Evolutionary conservation across 2,888 invertebrate genomes (phyloP).

Genomic region (Campopleginae sp.): DNA sequence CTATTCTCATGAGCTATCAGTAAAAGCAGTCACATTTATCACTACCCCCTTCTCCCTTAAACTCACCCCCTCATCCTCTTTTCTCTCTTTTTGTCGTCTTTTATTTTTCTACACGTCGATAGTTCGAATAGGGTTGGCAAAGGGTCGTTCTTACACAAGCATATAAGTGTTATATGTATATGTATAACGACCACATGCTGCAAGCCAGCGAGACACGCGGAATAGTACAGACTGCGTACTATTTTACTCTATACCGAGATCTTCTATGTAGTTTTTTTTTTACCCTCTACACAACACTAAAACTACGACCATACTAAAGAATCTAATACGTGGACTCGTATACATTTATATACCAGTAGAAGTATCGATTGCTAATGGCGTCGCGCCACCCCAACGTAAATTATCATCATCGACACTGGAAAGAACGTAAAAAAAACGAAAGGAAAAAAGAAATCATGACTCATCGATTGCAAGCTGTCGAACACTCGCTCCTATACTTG

Average conservation of each 20-base stretch:
- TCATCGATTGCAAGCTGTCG: conserved; percentile 74
- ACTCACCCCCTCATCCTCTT: conserved; percentile 20
- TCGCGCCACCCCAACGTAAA: conserved; percentile 79
- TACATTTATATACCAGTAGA: conserved; percentile 52
- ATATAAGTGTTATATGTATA: not conserved
- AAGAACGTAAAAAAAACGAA: conserved; percentile 44
- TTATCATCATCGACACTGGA: conserved; percentile 79
- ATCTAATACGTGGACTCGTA: conserved; percentile 56
- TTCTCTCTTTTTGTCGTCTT: conserved; percentile 54
- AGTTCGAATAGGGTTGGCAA: conserved; percentile 68
- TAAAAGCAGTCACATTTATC: conserved; percentile 65
- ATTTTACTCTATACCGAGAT: conserved; percentile 41
- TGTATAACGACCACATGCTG: conserved; percentile 63
- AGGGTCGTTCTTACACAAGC: conserved; percentile 46
- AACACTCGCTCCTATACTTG: conserved; percentile 20
- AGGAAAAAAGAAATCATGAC: conserved; percentile 77
- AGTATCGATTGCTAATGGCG: conserved; percentile 82
- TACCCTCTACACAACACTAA: conserved; percentile 29
- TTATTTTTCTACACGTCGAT: conserved; percentile 66
- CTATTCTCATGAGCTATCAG: conserved; percentile 67
- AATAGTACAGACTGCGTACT: conserved; percentile 50
- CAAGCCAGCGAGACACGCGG: conserved; percentile 53
- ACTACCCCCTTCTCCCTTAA: conserved; percentile 49
- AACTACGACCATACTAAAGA: conserved; percentile 53
- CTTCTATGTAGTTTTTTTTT: conserved; percentile 19